Base-by-base conservation (phyloP, 2,888 invertebrate species). In the Amorpha juglandis region DNA sequence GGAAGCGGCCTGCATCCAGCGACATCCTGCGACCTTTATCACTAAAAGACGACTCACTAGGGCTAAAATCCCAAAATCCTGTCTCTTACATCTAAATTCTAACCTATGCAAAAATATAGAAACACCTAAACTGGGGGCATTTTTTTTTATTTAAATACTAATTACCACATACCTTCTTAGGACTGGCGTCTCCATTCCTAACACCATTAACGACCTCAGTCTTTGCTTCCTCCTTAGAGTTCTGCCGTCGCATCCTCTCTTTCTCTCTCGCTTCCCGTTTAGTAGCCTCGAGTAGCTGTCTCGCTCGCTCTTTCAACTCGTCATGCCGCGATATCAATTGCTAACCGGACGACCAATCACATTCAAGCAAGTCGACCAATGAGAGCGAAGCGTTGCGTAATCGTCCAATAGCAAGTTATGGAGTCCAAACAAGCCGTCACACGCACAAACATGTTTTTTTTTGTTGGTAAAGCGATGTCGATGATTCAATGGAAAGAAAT, bases 231-330 rank as follows among this genome's bases (percentile, higher is more conserved):
- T 91, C 91, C 68, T 88, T 90, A 6, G 82, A 83, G 64, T 73
- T 86, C 74, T 89, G 90, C 45, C 83, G 70, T 73, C 79, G 84
- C 52, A 73, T 83, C 74, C 79, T 89, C 64, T 89, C 91, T 75
- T 90, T 92, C 70, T 92, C 93, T 66, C 92, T 90, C 78, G 95
- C 95, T 75, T 96, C 96, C 64, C 95, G 90, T 85, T 96, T 95
- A 19, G 97, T 96, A 76, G 97, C 96, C 81, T 97, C 97, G 75
- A 98, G 94, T 86, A 98, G 94, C 86, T 96, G 95, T 85, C 97
- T 95, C 75, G 98, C 98, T 90, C 97, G 93, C 93, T 97, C 97
- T 86, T 97, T 96, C 77, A 98, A 94, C 91, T 98, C 97, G 78
- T 97, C 96, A 83, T 97, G 97, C 66, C 97, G 95, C 75, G 96